Percentiles rank a stretch among this genome's conserved stretches.
These are phyloP conservation scores for Athene noctua DNA, from an alignment of 2,113 vertebrate species.

Conservation along the genomic window DNA sequence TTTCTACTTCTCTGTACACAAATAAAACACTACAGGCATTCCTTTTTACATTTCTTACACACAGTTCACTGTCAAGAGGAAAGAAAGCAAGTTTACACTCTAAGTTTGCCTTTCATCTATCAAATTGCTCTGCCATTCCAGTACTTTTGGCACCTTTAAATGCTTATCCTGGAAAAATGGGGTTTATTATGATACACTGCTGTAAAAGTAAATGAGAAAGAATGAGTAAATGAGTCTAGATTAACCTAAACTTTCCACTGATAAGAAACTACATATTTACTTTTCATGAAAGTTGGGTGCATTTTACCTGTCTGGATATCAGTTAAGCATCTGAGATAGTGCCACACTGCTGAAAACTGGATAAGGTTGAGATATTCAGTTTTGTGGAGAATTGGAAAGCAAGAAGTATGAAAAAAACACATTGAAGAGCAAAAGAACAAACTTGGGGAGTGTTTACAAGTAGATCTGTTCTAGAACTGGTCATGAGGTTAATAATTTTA, in stretches of 20 bases:
- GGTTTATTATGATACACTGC: background rate
- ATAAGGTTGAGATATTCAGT: background rate
- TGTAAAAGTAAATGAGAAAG: background rate
- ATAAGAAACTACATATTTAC: background rate
- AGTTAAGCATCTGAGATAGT: background rate
- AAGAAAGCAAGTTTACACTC: background rate
- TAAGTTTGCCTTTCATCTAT: background rate
- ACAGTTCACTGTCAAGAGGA: background rate
- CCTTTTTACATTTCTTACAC: background rate
- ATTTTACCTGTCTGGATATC: background rate
- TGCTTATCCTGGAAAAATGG: background rate
- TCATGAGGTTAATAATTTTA: slow-evolving; percentile 28
- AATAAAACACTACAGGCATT: background rate
- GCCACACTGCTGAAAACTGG: background rate
- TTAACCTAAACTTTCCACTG: background rate
- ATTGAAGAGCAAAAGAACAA: background rate
- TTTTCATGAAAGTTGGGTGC: background rate
- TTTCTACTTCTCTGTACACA: background rate
- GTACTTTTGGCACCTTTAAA: background rate
- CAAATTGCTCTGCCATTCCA: background rate
- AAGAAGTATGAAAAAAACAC: background rate
- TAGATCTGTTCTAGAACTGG: background rate
- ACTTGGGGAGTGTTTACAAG: background rate
- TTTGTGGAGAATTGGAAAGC: background rate
- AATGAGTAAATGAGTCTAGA: background rate